Percentiles rank a stretch among this genome's conserved stretches.
Evolutionary conservation across 2,113 vertebrate genomes (phyloP).

Genomic region (Gadus chalcogrammus): DNA sequence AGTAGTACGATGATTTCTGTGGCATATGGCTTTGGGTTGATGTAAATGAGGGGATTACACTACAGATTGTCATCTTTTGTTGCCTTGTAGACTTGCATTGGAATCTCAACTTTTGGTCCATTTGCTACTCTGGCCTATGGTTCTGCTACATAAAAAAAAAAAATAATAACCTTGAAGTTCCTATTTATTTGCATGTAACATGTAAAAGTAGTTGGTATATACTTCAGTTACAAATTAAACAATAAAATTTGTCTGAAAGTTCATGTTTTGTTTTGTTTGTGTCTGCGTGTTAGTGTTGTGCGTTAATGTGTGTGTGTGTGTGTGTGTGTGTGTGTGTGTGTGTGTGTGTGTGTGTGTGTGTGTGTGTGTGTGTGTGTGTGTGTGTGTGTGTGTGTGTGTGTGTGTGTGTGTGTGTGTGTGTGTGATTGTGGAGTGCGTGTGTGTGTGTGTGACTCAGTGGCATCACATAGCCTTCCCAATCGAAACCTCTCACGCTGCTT

Average conservation of each 20-base stretch:
- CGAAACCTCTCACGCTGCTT: no score
- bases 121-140: no score
- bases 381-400: constrained; percentile 2
- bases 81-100: no score
- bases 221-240: background rate
- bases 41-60: no score
- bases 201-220: background rate
- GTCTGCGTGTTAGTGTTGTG: background rate
- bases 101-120: no score
- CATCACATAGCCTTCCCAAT: background rate
- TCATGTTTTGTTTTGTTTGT: background rate
- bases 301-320: background rate
- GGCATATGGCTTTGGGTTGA: no score
- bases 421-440: background rate
- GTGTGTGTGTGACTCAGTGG: background rate
- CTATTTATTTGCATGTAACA: background rate
- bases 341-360: background rate
- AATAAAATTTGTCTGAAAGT: background rate
- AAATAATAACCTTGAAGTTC: no score
- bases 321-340: constrained; percentile 3
- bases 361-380: background rate
- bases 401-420: background rate
- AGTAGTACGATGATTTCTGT: no score
- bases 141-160: no score
- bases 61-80: no score